A percentile compares a stretch with the other conserved stretches of the same genome.
Conservation (phyloP, 2,113 vertebrate genomes). For the Catharus minimus region DNA sequence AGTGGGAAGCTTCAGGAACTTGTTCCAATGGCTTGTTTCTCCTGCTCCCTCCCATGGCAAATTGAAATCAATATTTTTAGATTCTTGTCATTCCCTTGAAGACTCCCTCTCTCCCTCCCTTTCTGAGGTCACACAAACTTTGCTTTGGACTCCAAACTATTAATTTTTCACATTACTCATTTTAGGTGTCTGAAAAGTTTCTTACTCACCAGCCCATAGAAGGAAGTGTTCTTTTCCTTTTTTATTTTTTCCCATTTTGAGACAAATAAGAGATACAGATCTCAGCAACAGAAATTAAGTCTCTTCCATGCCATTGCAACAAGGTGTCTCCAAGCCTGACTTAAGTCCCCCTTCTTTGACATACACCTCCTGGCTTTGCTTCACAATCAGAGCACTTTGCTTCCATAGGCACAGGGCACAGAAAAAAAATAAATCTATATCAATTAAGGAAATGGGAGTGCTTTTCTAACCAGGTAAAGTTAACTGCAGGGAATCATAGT, state of each 20-base stretch:
- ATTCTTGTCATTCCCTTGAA: constrained; percentile 61
- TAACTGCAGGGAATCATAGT: background rate
- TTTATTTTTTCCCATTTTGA: background rate
- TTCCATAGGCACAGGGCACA: background rate
- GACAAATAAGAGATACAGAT: background rate
- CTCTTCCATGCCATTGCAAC: background rate
- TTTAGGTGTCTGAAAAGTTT: constrained; percentile 35
- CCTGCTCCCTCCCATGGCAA: constrained; percentile 55
- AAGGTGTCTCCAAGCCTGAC: background rate
- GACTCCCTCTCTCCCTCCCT: background rate
- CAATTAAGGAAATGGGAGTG: background rate
- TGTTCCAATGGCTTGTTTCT: constrained; percentile 55
- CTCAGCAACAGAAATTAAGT: background rate
- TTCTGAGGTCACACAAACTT: constrained; percentile 42
- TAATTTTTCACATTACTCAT: constrained; percentile 58
- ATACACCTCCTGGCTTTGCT: background rate
- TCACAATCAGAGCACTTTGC: fast-evolving
- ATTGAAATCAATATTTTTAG: constrained; percentile 62
- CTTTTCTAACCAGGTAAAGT: background rate
- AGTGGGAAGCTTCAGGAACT: constrained; percentile 34
- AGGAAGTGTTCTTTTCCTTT: background rate
- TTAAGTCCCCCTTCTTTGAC: background rate
- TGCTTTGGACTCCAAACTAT: constrained; percentile 59
- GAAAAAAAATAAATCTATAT: too few species aligned
- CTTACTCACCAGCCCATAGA: background rate